Percentiles rank a stretch among this genome's conserved stretches.
Evolutionary conservation across 2,113 vertebrate genomes (phyloP).

Genomic region (Lycaon pictus): DNA sequence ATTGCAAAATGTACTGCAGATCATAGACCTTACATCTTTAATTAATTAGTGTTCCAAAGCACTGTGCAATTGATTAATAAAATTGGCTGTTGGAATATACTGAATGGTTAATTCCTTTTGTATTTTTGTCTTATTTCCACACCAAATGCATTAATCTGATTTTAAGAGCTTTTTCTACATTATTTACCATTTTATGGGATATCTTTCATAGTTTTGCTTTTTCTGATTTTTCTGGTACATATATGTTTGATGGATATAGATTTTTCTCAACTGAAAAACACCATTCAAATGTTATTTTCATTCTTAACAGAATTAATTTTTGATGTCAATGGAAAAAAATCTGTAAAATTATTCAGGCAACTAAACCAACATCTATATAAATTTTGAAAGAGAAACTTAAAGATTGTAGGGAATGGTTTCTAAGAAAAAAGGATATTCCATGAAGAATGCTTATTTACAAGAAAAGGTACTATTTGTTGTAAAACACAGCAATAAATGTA

Average conservation of each 20-base stretch:
- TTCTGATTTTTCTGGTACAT: conserved; percentile 72
- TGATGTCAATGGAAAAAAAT: conserved; percentile 75
- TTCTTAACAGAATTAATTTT: conserved; percentile 40
- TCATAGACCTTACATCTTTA: conserved; percentile 69
- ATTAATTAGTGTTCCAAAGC: conserved; percentile 35
- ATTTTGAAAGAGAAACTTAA: conserved; percentile 71
- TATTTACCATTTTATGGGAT: conserved; percentile 70
- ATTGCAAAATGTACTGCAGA: conserved; percentile 74
- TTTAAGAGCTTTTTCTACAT: conserved; percentile 62
- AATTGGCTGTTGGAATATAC: conserved; percentile 1
- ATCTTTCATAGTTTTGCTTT: conserved; percentile 55
- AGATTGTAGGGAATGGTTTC: conserved; percentile 65
- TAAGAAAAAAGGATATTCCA: not conserved
- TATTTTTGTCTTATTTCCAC: conserved; percentile 23
- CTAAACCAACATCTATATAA: conserved; percentile 72
- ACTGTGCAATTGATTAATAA: conserved; percentile 8
- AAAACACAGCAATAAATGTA: not conserved
- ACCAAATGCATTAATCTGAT: not conserved
- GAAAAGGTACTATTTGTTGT: not conserved
- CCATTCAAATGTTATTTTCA: not conserved
- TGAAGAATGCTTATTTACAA: not conserved
- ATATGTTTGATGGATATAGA: conserved; percentile 57
- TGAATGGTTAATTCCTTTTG: not conserved
- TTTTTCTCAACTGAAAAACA: conserved; percentile 79
- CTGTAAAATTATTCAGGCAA: conserved; percentile 64